Conservation (phyloP, 2,113 vertebrate species). For the Trichechus manatus region DNA sequence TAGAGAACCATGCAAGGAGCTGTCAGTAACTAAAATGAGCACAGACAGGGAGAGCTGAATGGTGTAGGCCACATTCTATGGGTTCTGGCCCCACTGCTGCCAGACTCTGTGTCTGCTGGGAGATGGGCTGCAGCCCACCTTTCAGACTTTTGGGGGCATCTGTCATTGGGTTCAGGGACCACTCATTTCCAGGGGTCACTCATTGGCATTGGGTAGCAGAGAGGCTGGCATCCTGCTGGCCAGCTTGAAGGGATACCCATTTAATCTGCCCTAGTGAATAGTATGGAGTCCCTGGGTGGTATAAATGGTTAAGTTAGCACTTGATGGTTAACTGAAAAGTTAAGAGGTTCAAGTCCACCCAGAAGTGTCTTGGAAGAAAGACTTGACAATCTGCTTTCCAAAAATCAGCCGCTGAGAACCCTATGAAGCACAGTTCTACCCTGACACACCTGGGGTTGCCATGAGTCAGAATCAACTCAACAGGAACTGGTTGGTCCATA, state of each 20-base stretch:
- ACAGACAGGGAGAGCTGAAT: neutral
- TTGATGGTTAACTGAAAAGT: neutral
- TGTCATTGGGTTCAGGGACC: neutral
- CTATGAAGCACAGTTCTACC: neutral
- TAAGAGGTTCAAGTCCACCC: neutral
- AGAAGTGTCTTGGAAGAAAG: neutral
- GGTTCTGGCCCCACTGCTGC: neutral
- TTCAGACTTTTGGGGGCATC: neutral
- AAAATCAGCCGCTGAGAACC: neutral
- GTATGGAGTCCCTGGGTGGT: neutral
- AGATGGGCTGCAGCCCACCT: neutral
- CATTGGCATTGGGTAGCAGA: conserved; percentile 2
- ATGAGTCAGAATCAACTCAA: neutral
- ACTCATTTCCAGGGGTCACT: accelerated
- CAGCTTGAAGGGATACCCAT: neutral
- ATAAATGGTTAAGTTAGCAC: neutral
- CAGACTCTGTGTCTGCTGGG: neutral
- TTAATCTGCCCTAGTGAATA: conserved; percentile 49
- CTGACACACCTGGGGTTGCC: neutral
- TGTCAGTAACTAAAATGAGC: no score
- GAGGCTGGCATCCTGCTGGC: conserved; percentile 59
- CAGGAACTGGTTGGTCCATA: neutral
- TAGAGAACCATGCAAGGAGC: neutral
- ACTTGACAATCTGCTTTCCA: neutral
- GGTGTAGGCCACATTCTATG: neutral